Percentiles rank a stretch among this genome's conserved stretches.
phyloP scores from a whole-genome alignment of 2,888 invertebrate species.

The Drosophila anomelani region DNA sequence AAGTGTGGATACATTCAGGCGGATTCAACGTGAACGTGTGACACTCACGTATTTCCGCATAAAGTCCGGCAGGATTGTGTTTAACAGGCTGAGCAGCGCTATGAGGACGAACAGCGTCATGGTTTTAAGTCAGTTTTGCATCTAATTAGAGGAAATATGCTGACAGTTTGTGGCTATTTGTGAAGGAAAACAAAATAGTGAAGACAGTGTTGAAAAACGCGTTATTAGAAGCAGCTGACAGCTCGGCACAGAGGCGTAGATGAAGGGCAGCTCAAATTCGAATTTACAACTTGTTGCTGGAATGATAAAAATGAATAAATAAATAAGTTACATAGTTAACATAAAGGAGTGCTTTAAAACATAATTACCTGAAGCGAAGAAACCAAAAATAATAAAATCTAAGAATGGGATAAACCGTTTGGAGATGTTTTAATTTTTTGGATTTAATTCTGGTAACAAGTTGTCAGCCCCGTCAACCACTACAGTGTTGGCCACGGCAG shows the following conservation, averaged over 20 bases:
- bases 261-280: not conserved
- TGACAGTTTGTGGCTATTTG: not conserved
- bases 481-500: conserved; percentile 2
- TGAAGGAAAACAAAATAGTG: conserved; percentile 30
- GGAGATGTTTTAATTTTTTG: no score
- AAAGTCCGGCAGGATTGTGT: conserved; percentile 67
- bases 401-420: no score
- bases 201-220: not conserved
- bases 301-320: not conserved
- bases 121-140: conserved; percentile 42
- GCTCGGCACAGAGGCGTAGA: not conserved
- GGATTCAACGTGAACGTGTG: not conserved
- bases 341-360: not conserved
- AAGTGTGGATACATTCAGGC: not conserved
- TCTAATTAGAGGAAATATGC: conserved; percentile 17
- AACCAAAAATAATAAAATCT: not conserved
- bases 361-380: fast-evolving
- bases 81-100: conserved; percentile 63
- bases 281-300: not conserved
- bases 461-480: no score
- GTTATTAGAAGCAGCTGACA: conserved; percentile 9
- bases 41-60: conserved; percentile 63
- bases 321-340: fast-evolving
- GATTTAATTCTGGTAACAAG: no score
- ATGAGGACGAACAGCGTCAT: conserved; percentile 61